Evolutionary conservation across 2,797 vertebrate species (phyloP), one percentile per base, ranked within the genome.

Genomic region (Chrysocyon brachyurus): DNA sequence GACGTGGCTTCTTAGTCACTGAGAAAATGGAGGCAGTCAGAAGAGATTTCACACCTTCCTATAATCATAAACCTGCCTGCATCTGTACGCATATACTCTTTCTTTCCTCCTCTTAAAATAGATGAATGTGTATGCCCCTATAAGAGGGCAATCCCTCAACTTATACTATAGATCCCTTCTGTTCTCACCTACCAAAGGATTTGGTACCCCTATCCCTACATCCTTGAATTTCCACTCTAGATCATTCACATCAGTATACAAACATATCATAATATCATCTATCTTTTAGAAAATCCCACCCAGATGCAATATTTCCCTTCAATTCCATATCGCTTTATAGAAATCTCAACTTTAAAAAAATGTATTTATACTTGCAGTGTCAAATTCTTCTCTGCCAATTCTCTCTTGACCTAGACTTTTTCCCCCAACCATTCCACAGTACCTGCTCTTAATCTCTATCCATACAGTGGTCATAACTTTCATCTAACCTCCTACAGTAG

Each of bases 351-450:
- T 46, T 87, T 33, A 16, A 49, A 87, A 73, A 56, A 75, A 28
- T 72, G 16, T 36, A 91, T n/a, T 90, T 70, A 78, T 16, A 77
- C 46, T 12, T 81, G 10, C 36, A 77, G 54, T 26, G 31, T 90
- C 61, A 33, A 68, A 49, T 64, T 94, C n/a, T 66, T 95, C 26
- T 86, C 54, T 82, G n/a, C 57, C 61, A 88, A 16, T 52, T 85
- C 17, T 95, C n/a, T 86, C 91, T 85, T 90, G 89, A 83, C 36
- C 21, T 31, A 91, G 73, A 72, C 36, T 75, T 94, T 31, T 46
- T 49, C 84, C 19, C 5, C 12, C n/a, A 26, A 49, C 17, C 72
- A 86, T 46, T 63, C 63, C 59, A 61, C 54, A 49, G 21, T 52
- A 77, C 31, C 28, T 78, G 19, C 63, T 72, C 61, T 86, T 52